Percentiles rank a stretch among this genome's conserved stretches.
These are phyloP conservation scores for Pterobdella sp. DNA, from an alignment of 2,888 invertebrate species.

Conservation along the genomic window DNA sequence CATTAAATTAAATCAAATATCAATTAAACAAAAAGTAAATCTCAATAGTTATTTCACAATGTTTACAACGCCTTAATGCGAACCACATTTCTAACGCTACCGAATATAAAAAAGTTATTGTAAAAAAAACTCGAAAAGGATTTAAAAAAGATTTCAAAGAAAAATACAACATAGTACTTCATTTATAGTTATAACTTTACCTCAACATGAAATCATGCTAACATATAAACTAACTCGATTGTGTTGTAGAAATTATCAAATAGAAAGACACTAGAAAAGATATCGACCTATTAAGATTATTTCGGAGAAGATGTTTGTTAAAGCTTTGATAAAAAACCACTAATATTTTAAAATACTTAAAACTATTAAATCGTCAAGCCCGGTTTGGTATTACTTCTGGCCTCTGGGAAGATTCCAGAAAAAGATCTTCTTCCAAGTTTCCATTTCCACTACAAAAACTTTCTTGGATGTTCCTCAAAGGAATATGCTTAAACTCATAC, in stretches of 20 bases:
- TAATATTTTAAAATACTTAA: not conserved
- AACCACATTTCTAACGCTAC: too few species aligned
- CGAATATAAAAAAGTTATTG: too few species aligned
- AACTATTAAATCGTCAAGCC: too few species aligned
- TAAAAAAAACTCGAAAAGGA: too few species aligned
- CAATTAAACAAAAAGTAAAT: too few species aligned
- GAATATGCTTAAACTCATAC: not conserved
- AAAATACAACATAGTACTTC: not conserved
- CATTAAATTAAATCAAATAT: too few species aligned
- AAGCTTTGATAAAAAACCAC: not conserved
- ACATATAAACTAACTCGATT: not conserved
- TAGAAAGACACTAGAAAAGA: not conserved
- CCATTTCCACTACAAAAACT: not conserved
- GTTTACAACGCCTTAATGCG: too few species aligned
- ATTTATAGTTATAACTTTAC: not conserved
- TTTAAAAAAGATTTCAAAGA: not conserved
- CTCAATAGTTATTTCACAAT: too few species aligned
- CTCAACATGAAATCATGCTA: not conserved
- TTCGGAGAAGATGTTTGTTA: constrained; percentile 6
- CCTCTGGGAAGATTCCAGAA: too few species aligned
- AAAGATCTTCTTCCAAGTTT: not conserved
- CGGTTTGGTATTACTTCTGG: too few species aligned
- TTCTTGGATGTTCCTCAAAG: not conserved
- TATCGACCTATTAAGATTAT: constrained; percentile 5
- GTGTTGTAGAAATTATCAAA: not conserved